Conservation (phyloP, 2,888 invertebrate species). For the Phaonia tiefii region DNA sequence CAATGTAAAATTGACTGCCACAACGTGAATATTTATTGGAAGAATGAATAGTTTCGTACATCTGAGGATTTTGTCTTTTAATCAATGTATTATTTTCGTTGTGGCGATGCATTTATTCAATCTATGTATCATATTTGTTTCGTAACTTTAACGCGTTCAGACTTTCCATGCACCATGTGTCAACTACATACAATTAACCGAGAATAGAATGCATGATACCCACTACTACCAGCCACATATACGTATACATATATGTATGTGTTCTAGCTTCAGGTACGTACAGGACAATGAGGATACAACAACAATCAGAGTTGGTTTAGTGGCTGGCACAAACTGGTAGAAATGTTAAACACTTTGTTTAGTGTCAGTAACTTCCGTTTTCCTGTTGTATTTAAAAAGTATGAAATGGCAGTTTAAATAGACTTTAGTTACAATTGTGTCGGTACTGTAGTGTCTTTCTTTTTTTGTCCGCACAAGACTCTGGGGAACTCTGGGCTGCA, state of each 20-base stretch:
- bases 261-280: slow-evolving; percentile 44
- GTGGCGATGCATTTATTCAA: no score
- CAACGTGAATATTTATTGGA: no score
- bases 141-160: no score
- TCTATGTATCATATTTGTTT: no score
- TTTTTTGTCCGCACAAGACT: slow-evolving; percentile 55
- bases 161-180: neutral
- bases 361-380: slow-evolving; percentile 77
- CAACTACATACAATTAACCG: slow-evolving; percentile 1
- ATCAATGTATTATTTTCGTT: no score
- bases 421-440: slow-evolving; percentile 57
- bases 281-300: slow-evolving; percentile 2
- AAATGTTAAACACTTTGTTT: slow-evolving; percentile 79
- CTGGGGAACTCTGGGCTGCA: slow-evolving; percentile 53
- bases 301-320: slow-evolving; percentile 46
- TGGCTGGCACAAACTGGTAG: slow-evolving; percentile 64
- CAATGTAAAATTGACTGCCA: no score
- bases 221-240: slow-evolving; percentile 45
- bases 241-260: slow-evolving; percentile 28
- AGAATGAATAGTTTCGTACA: no score
- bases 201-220: slow-evolving; percentile 41
- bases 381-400: slow-evolving; percentile 66
- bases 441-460: slow-evolving; percentile 35
- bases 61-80: no score
- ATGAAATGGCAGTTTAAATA: slow-evolving; percentile 65